These are phyloP conservation scores for Amblyjoppa proteus DNA, from an alignment of 2,888 invertebrate genomes.

Conservation along the genomic window DNA sequence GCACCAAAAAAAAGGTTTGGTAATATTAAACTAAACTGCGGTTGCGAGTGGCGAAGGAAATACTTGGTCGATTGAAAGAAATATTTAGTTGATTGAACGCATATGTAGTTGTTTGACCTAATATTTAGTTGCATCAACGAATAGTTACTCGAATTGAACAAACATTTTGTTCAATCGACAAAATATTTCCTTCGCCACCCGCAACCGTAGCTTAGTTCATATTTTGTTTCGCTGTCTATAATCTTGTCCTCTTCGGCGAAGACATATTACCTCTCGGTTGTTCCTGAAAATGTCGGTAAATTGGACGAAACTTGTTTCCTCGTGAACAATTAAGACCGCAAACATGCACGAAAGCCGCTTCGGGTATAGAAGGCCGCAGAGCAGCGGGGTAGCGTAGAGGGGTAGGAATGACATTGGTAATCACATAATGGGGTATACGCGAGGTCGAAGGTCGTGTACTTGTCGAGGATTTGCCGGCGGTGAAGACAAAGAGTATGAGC, in stretches of 20 bases:
- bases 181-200: no score
- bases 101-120: no score
- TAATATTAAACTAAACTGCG: no score
- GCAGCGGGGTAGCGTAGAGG: conserved; percentile 1
- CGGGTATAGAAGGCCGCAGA: conserved; percentile 11
- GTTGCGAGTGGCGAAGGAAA: no score
- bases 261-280: neutral
- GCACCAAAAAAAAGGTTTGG: no score
- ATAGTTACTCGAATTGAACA: no score
- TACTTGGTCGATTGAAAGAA: no score
- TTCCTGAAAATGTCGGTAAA: conserved; percentile 18
- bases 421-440: conserved; percentile 65
- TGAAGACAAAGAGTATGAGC: conserved; percentile 64
- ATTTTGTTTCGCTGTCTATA: no score
- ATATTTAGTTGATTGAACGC: no score
- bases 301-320: conserved; percentile 49
- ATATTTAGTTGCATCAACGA: no score
- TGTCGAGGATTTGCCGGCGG: conserved; percentile 60
- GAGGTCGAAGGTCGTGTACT: conserved; percentile 61
- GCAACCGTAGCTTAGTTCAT: no score
- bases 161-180: no score
- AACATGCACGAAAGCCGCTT: conserved; percentile 47
- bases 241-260: neutral
- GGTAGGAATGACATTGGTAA: conserved; percentile 57
- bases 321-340: conserved; percentile 57